Evolutionary conservation across 2,888 invertebrate species (phyloP).

Genomic region (Halictus quadricinctus): DNA sequence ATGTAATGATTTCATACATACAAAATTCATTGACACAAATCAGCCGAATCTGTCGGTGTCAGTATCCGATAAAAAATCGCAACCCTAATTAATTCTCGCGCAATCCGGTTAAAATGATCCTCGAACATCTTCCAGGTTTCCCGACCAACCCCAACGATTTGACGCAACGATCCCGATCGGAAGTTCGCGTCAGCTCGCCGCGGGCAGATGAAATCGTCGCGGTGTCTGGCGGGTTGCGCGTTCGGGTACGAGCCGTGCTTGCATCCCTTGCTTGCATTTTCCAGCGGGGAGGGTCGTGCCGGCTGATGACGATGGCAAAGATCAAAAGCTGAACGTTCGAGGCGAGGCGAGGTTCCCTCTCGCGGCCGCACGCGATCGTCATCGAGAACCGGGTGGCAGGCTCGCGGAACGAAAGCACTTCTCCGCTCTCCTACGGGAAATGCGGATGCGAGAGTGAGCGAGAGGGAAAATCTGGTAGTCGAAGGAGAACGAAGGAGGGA

Average conservation of each 20-base stretch:
- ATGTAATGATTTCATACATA: no score
- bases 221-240: background rate
- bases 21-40: no score
- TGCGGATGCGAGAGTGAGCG: background rate
- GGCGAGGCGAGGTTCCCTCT: constrained; percentile 4
- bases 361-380: constrained; percentile 27
- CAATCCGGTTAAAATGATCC: no score
- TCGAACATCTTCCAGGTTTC: no score
- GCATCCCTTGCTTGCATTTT: background rate
- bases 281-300: background rate
- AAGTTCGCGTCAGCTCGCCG: background rate
- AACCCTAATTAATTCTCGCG: no score
- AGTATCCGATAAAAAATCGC: no score
- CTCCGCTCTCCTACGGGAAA: constrained; percentile 18
- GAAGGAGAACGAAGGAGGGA: constrained; percentile 7
- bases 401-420: constrained; percentile 35
- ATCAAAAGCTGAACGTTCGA: constrained; percentile 22
- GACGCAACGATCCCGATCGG: background rate
- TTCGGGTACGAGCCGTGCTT: background rate
- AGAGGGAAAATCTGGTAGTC: constrained; percentile 3
- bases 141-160: no score
- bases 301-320: constrained; percentile 9
- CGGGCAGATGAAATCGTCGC: background rate
- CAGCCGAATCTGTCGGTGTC: no score
- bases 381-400: constrained; percentile 24